These are phyloP conservation scores for Sebastes taczanowskii DNA, from an alignment of 2,797 vertebrate genomes.

Conservation along the genomic window DNA sequence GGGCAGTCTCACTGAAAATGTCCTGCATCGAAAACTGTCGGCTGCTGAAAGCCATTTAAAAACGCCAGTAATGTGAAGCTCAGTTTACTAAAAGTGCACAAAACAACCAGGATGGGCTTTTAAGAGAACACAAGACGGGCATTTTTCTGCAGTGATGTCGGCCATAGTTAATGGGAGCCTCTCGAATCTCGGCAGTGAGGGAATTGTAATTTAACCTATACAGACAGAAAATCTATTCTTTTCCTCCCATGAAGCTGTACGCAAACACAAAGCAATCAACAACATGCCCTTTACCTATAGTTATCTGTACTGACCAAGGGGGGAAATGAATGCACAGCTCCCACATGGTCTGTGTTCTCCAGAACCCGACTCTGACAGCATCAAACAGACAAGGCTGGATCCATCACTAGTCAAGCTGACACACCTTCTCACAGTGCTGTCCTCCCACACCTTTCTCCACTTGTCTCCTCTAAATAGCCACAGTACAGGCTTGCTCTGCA, in stretches of 20 bases:
- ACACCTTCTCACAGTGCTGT: slow-evolving; percentile 62
- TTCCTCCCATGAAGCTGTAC: slow-evolving; percentile 36
- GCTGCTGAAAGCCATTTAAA: background rate
- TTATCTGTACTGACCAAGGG: slow-evolving; percentile 38
- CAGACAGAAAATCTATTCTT: slow-evolving; percentile 56
- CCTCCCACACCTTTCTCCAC: slow-evolving; percentile 55
- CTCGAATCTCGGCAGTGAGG: slow-evolving; percentile 27
- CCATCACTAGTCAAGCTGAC: slow-evolving; percentile 55
- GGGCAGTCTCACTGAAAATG: background rate
- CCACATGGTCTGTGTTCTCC: slow-evolving; percentile 5
- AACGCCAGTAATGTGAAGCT: background rate
- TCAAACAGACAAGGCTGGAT: slow-evolving; percentile 40
- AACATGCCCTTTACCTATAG: slow-evolving; percentile 45
- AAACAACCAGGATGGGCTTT: background rate
- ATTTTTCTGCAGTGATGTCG: slow-evolving; percentile 13
- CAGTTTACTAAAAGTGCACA: background rate
- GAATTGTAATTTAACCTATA: slow-evolving; percentile 53
- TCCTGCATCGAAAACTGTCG: background rate
- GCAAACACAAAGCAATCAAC: slow-evolving; percentile 50
- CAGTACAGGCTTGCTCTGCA: slow-evolving; percentile 24
- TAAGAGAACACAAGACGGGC: background rate
- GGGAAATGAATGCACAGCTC: slow-evolving; percentile 26
- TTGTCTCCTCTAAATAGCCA: slow-evolving; percentile 54
- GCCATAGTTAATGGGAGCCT: slow-evolving; percentile 33
- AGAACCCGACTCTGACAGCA: slow-evolving; percentile 34